A percentile compares a stretch with the other conserved stretches of the same genome.
Evolutionary conservation across 2,888 invertebrate species (phyloP).

Genomic region (Ypsolopha scabrella): DNA sequence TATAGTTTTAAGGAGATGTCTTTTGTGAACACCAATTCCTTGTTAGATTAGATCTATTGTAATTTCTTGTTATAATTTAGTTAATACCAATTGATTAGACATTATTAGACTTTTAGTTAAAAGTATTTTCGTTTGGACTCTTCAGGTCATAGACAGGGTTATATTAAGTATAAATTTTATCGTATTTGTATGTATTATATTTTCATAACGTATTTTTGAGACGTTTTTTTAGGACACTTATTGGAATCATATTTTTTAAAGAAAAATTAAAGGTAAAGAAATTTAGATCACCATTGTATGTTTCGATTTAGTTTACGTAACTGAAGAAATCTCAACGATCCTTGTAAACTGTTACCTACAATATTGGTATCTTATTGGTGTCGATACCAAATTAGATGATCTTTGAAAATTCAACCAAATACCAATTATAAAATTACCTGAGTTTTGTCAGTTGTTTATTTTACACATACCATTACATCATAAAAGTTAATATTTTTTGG

Average conservation of each 20-base stretch:
- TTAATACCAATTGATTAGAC: background rate
- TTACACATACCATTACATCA: background rate
- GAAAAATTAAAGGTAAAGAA: slow-evolving; percentile 43
- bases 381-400: background rate
- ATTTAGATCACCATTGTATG: slow-evolving; percentile 41
- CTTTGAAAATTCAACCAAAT: too few relatives aligned
- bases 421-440: background rate
- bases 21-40: too few relatives aligned
- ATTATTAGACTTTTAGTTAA: background rate
- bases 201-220: slow-evolving; percentile 70
- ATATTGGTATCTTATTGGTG: background rate
- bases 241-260: slow-evolving; percentile 69
- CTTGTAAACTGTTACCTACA: background rate
- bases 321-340: background rate
- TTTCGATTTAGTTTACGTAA: background rate
- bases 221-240: slow-evolving; percentile 65
- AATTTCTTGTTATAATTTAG: too few relatives aligned
- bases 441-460: background rate
- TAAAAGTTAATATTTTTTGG: background rate
- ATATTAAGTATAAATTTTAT: slow-evolving; percentile 71
- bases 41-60: too few relatives aligned
- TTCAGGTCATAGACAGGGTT: slow-evolving; percentile 72
- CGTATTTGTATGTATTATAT: slow-evolving; percentile 64
- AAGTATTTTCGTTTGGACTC: slow-evolving; percentile 34
- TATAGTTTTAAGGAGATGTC: too few relatives aligned